Evolutionary conservation across 2,888 invertebrate genomes (phyloP).

Genomic region (Eurytoma californica): DNA sequence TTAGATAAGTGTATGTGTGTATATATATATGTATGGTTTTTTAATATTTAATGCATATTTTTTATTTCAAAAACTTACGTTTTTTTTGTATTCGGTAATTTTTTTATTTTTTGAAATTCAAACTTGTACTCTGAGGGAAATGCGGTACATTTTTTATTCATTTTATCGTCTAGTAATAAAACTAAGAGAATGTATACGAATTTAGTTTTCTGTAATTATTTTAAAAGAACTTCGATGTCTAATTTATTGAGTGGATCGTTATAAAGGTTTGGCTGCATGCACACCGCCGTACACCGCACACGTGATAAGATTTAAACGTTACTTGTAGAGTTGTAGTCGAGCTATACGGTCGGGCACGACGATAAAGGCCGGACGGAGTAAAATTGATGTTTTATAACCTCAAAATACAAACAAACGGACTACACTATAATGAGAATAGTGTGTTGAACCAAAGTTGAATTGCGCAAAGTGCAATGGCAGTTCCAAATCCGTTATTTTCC

Average conservation of each 20-base stretch:
- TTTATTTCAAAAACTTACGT: slow-evolving; percentile 57
- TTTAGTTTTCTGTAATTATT: too few relatives aligned
- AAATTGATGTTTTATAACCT: slow-evolving; percentile 22
- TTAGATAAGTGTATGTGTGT: not conserved
- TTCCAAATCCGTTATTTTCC: slow-evolving; percentile 36
- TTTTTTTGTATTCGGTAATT: slow-evolving; percentile 2
- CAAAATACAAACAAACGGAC: slow-evolving; percentile 22
- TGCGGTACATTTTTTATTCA: slow-evolving; percentile 47
- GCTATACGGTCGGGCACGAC: too few relatives aligned
- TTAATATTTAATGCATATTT: too few relatives aligned
- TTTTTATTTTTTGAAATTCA: slow-evolving; percentile 59
- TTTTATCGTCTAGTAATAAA: slow-evolving; percentile 10
- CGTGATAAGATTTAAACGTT: too few relatives aligned
- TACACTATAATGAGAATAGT: not conserved
- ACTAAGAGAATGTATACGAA: not conserved
- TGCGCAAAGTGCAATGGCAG: slow-evolving; percentile 44
- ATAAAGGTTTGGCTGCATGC: too few relatives aligned
- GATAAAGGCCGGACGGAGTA: not conserved
- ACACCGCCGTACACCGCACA: too few relatives aligned
- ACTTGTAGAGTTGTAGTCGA: too few relatives aligned
- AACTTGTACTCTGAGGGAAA: slow-evolving; percentile 63
- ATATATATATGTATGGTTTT: not conserved
- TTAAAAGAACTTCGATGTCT: too few relatives aligned
- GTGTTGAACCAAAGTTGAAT: not conserved
- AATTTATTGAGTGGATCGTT: too few relatives aligned